Evolutionary conservation across 1,140 invertebrate species (phyloP), one percentile per base, ranked within the genome.

Genomic region (Drosophila quadrilineata): DNA sequence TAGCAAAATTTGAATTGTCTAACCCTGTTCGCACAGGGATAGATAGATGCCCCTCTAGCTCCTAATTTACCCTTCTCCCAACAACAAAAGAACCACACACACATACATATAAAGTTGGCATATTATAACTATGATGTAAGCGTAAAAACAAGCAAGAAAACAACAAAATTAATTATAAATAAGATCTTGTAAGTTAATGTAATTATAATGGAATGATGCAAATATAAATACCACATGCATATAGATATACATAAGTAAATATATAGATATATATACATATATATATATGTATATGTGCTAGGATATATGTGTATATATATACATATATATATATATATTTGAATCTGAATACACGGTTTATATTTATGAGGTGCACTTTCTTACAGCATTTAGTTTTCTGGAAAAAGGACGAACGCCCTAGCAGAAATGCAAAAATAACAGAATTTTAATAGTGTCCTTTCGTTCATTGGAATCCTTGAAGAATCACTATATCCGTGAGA

Each of bases 141-240:
- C 69, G 63, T 63, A 48, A 6, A 71, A 68, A 63, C 53, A 38
- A 43, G 24, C 48, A 58, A 38, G 29, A 41, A 67, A 12, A 69
- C 50, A 54, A 16, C 35, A 72, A 71, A n/a, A n/a, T n/a, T n/a
- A n/a, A n/a, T n/a, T n/a, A n/a, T n/a, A n/a, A n/a, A n/a, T n/a
- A n/a, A n/a, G n/a, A n/a, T n/a, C n/a, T n/a, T 43, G 49, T 84
- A 85, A 84, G 76, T 65, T 77, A 74, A 59, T 64, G 54, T 77
- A 84, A 84, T 84, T 77, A 74, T 74, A 85, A 77, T 79, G 79
- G 79, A 85, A 79, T 35, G 79, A 85, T 84, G 79, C 77, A 85
- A 84, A 84, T 84, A 85, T 85, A 84, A 64, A 71, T 74, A 84
- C 64, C 21, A 73, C 60, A 77, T 5, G 60, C 29, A 66, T 12